phyloP scores from a whole-genome alignment of 2,888 invertebrate species.

The Apoda limacodes region DNA sequence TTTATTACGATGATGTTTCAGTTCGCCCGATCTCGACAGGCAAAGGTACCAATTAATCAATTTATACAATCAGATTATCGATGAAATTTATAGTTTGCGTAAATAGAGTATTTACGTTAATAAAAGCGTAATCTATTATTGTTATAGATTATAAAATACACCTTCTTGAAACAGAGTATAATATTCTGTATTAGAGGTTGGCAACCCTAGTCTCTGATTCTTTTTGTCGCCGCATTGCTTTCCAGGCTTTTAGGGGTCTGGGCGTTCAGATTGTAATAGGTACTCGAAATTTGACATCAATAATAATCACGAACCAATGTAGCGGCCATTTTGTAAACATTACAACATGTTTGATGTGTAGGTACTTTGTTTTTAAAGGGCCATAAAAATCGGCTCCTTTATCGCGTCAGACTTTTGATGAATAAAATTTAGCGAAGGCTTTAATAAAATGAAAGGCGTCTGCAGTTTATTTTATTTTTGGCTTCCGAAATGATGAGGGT shows the following conservation, averaged over 20 bases:
- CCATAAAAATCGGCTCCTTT: constrained; percentile 23
- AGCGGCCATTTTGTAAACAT: constrained; percentile 33
- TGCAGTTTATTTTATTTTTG: constrained; percentile 34
- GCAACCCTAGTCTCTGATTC: too few species aligned
- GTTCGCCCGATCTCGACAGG: too few species aligned
- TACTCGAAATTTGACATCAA: constrained; percentile 25
- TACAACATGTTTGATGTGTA: constrained; percentile 23
- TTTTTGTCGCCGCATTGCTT: too few species aligned
- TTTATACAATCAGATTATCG: too few species aligned
- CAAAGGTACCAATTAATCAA: too few species aligned
- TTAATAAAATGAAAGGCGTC: constrained; percentile 29
- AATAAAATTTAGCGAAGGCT: constrained; percentile 33
- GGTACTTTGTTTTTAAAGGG: constrained; percentile 18
- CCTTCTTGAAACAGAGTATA: too few species aligned
- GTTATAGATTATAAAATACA: too few species aligned
- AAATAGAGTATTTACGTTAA: too few species aligned
- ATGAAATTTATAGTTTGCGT: too few species aligned
- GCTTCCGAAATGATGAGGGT: constrained; percentile 43
- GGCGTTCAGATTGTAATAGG: constrained; percentile 39
- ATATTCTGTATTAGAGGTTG: too few species aligned
- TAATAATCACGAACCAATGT: constrained; percentile 31
- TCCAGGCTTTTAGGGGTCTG: constrained; percentile 30
- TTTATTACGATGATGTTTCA: too few species aligned
- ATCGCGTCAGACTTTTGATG: constrained; percentile 24
- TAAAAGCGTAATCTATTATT: too few species aligned